These are phyloP conservation scores for Myiothlypis coronata DNA, from an alignment of 2,797 vertebrate species.

Conservation along the genomic window DNA sequence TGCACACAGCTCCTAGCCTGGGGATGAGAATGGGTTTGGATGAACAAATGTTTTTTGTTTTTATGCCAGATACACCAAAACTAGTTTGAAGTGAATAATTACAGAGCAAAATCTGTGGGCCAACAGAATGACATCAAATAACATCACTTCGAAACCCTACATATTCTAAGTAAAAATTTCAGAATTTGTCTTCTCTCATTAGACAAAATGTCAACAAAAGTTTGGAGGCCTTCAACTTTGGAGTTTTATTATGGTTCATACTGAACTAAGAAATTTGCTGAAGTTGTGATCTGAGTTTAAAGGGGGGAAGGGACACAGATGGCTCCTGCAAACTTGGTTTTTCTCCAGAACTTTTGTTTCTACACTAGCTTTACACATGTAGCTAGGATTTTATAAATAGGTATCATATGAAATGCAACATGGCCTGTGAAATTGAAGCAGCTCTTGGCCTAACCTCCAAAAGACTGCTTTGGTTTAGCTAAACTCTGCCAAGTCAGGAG, in stretches of 20 bases:
- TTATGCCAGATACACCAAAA: neutral
- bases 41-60: neutral
- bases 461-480: slow-evolving; percentile 25
- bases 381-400: slow-evolving; percentile 48
- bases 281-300: neutral
- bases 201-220: neutral
- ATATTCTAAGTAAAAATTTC: neutral
- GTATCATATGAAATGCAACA: neutral
- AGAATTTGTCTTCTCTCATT: neutral
- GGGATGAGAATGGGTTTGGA: neutral
- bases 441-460: slow-evolving; percentile 22
- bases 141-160: neutral
- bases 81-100: neutral
- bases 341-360: slow-evolving; percentile 44
- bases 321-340: neutral
- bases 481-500: slow-evolving; percentile 37
- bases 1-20: neutral
- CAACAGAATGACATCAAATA: neutral
- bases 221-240: neutral
- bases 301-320: neutral
- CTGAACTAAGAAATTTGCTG: neutral
- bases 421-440: slow-evolving; percentile 45
- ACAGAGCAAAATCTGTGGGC: neutral
- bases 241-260: neutral
- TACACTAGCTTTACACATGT: neutral